Conservation (phyloP, 1,140 invertebrate species). For the Drosophila ficusphila region DNA sequence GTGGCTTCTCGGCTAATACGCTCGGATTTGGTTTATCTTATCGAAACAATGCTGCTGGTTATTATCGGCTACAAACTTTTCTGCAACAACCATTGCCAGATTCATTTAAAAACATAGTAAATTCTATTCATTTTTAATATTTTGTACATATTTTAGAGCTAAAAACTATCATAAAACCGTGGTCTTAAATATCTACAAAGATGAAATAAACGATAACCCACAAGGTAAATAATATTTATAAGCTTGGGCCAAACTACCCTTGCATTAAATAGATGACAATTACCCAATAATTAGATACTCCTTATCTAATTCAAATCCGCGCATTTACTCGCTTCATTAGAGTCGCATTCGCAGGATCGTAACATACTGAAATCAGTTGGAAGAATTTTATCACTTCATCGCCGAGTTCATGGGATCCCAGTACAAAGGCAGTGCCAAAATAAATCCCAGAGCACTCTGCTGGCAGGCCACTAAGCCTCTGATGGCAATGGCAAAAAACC, state of each 20-base stretch:
- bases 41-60: too few species aligned
- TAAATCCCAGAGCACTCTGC: constrained; percentile 55
- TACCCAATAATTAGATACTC: background rate
- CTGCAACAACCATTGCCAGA: background rate
- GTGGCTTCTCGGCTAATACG: constrained; percentile 11
- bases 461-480: constrained; percentile 34
- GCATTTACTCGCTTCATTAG: constrained; percentile 8
- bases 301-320: constrained; percentile 2
- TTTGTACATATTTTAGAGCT: background rate
- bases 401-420: background rate
- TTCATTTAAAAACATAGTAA: too few species aligned
- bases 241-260: background rate
- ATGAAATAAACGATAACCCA: too few species aligned
- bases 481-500: constrained; percentile 43
- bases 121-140: background rate
- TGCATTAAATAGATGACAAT: background rate
- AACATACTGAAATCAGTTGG: constrained; percentile 14
- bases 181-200: too few species aligned
- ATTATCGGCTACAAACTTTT: background rate
- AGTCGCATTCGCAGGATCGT: background rate
- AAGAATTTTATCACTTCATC: constrained; percentile 41
- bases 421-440: constrained; percentile 39
- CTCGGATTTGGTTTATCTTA: constrained; percentile 38
- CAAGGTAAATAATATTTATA: background rate
- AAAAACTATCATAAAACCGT: too few species aligned